Conservation (phyloP, 2,888 invertebrate species). For the Tipula lateralis region DNA sequence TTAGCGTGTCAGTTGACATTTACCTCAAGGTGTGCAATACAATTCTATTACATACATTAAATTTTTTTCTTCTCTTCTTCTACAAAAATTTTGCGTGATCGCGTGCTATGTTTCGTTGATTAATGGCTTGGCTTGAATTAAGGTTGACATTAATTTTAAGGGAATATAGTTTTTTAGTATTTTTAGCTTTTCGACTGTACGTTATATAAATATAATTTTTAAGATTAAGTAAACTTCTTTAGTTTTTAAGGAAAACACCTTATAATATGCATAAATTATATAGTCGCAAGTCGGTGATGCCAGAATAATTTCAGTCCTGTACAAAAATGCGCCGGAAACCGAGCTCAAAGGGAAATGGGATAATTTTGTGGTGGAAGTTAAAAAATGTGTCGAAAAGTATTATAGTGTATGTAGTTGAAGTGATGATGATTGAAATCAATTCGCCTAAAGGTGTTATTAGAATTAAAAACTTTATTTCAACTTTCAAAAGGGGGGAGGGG, state of each 20-base stretch:
- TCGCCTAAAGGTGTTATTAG: not conserved
- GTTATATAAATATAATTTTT: not conserved
- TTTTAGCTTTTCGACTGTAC: not conserved
- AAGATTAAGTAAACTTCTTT: slow-evolving; percentile 19
- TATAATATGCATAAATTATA: slow-evolving; percentile 24
- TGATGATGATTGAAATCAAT: slow-evolving; percentile 11
- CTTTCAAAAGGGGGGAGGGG: not conserved
- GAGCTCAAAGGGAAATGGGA: too few relatives aligned
- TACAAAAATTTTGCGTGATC: slow-evolving; percentile 25
- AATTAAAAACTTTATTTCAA: not conserved
- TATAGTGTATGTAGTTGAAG: not conserved
- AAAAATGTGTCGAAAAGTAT: not conserved
- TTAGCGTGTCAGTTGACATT: slow-evolving; percentile 30
- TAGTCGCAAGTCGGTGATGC: not conserved
- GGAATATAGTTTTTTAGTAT: not conserved
- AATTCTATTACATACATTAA: slow-evolving; percentile 30
- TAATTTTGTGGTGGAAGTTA: not conserved
- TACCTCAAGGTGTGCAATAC: slow-evolving; percentile 30
- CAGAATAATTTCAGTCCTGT: not conserved
- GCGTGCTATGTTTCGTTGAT: slow-evolving; percentile 29
- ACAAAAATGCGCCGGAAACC: not conserved
- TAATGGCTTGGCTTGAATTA: slow-evolving; percentile 30
- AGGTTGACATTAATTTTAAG: slow-evolving; percentile 30
- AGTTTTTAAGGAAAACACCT: slow-evolving; percentile 19
- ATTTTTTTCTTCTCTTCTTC: not conserved